Percentiles rank a stretch among this genome's conserved stretches.
Conservation (phyloP, 2,113 vertebrate species). For the Chaetura pelagica region DNA sequence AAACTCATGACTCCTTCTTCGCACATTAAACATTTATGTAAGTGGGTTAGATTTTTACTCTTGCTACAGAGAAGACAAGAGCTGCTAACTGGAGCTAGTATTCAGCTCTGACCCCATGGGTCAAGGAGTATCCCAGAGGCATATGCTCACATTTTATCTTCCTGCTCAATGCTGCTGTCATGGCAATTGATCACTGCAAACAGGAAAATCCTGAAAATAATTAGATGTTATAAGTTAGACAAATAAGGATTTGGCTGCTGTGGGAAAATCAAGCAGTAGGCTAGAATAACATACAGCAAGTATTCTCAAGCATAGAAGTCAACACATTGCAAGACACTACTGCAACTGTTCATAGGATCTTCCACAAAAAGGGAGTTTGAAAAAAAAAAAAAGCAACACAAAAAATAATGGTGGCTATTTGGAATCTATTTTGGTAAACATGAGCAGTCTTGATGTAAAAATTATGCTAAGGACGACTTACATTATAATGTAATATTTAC, state of each 20-base stretch:
- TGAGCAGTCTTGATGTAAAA: neutral
- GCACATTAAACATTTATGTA: neutral
- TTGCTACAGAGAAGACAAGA: neutral
- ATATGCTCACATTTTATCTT: neutral
- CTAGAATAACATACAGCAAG: neutral
- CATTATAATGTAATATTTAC: neutral
- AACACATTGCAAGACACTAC: neutral
- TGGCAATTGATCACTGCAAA: neutral
- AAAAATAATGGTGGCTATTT: neutral
- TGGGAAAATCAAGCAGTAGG: neutral
- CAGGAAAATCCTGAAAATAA: neutral
- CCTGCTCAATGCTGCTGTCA: neutral
- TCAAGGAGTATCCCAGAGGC: neutral
- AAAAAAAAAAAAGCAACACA: neutral
- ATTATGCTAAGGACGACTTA: neutral
- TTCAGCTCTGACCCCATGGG: neutral
- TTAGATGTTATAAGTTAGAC: neutral
- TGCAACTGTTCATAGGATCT: neutral
- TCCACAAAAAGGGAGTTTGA: neutral
- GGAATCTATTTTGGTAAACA: neutral
- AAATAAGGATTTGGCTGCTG: neutral
- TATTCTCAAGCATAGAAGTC: neutral
- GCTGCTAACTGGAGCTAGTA: neutral
- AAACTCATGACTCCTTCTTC: neutral
- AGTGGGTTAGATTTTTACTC: neutral